Evolutionary conservation across 2,888 invertebrate genomes (phyloP), one percentile per base, ranked within the genome.

Genomic region (Selenia dentaria): DNA sequence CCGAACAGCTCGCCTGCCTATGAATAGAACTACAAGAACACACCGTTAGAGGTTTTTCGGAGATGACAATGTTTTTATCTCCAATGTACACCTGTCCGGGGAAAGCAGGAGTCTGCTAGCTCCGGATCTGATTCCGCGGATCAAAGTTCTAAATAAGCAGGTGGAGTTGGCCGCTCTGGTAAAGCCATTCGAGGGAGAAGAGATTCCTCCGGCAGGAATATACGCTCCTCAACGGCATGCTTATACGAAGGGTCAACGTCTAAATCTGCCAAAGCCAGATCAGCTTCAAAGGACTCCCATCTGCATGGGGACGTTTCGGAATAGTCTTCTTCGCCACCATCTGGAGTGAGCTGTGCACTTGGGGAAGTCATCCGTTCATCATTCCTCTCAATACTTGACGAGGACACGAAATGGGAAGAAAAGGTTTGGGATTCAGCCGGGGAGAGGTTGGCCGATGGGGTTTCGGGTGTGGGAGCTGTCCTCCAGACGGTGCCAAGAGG

Each of bases 401-500:
- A 78, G 0, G 91, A 91, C 4, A 93, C 93, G 65, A 93, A 93
- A 71, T 93, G 93, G 27, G 93, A 93, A 26, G 93, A 93, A 62
- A 93, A 93, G 5, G 92, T 92, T 71, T 93, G 93, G 1, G 92
- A 92, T 60, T 91, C 91, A 32, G 83, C 91, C 54, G 92, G 78
- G 13, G 91, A 92, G 9, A 94, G 89, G 70, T 94, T 94, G 9
- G 94, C 93, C 31, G 93, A 93, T 12, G 94, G 94, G 2, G 94
- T 94, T 62, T 94, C 94, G 5, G 94, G 94, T 2, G 94, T 94
- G 0, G 83, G 83, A 11, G 86, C 89, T 1, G 85, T 88, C 71
- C 77, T 81, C 90, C 88, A 88, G 6, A 88, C 79, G 0, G 83
- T 75, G 51, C 88, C 87, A 0, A 89, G 68, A 3, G 88, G 88